phyloP scores from a whole-genome alignment of 2,113 vertebrate genomes.

The Tragelaphus imberbis region DNA sequence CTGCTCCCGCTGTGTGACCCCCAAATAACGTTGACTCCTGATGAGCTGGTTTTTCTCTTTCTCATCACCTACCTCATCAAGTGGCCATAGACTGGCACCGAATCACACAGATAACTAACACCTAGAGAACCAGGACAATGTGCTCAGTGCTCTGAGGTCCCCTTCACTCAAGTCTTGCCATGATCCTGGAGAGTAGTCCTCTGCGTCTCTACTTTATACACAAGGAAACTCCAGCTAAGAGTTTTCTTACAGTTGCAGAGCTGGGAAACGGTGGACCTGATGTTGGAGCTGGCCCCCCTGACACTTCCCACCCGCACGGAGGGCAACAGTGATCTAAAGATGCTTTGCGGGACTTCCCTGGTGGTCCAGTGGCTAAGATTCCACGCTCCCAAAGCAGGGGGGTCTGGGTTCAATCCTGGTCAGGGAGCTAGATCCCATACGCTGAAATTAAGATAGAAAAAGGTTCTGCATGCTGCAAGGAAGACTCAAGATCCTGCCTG shows the following conservation, averaged over 20 bases:
- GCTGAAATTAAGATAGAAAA: not conserved
- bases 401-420: not conserved
- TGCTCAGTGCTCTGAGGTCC: not conserved
- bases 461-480: not conserved
- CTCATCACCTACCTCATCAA: rapidly evolving
- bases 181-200: not conserved
- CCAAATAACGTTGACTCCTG: too few relatives aligned
- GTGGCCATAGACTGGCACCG: rapidly evolving
- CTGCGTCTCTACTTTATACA: not conserved
- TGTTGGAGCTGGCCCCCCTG: not conserved
- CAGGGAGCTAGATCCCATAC: not conserved
- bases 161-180: not conserved
- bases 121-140: rapidly evolving
- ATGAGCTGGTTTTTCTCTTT: not conserved
- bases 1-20: rapidly evolving
- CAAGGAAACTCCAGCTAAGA: not conserved
- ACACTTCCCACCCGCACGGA: not conserved
- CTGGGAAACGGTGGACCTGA: not conserved
- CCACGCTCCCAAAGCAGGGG: not conserved
- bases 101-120: rapidly evolving
- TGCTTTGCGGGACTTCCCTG: not conserved
- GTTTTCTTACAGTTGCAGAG: not conserved
- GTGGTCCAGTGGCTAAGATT: not conserved
- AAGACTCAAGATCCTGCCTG: not conserved
- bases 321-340: rapidly evolving